Evolutionary conservation across 2,797 vertebrate genomes (phyloP), one percentile per base, ranked within the genome.

Genomic region (Chaetophractus vellerosus): DNA sequence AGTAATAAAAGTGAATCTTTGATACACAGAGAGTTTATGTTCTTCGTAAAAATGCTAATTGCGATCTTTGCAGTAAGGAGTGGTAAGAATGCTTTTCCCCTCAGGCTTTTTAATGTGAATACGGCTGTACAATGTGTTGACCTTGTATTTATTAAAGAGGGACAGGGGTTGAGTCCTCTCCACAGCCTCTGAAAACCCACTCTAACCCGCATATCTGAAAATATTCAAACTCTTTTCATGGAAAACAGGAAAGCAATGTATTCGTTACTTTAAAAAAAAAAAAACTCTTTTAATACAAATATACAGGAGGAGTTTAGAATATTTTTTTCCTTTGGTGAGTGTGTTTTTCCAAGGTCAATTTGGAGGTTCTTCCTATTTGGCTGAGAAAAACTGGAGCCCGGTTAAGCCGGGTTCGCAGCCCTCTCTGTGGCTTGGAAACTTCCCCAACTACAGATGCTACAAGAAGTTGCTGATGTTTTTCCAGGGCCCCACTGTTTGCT

Each of bases 321-420:
- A 96, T 97, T 95, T 96, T 95, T 97, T 97, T 97, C 98, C 97
- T 98, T 97, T 95, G 86, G 95, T 96, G 89, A 93, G 95, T 90
- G 95, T 96, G 95, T 97, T 98, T 98, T 98, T 98, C 98, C 98
- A 98, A 97, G 97, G 97, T 98, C 98, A 98, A 66, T 97, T 97
- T 91, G 0, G 97, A 98, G 97, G 95, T 95, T 98, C 98, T 98
- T 98, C 98, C 98, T 97, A 96, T 97, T 97, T 98, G 98, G 97
- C 98, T 95, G 96, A 97, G 95, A 97, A 97, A 98, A 96, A 72
- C 80, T 71, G 85, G 96, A 94, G 85, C 76, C 95, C 87, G 76
- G 21, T 96, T 97, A 96, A 98, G 95, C 91, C 86, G 88, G 8
- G 10, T 96, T 97, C 89, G 96, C 97, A 98, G 95, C 97, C 97